Evolutionary conservation across 2,113 vertebrate species (phyloP).

Genomic region (Hiodon tergisus): DNA sequence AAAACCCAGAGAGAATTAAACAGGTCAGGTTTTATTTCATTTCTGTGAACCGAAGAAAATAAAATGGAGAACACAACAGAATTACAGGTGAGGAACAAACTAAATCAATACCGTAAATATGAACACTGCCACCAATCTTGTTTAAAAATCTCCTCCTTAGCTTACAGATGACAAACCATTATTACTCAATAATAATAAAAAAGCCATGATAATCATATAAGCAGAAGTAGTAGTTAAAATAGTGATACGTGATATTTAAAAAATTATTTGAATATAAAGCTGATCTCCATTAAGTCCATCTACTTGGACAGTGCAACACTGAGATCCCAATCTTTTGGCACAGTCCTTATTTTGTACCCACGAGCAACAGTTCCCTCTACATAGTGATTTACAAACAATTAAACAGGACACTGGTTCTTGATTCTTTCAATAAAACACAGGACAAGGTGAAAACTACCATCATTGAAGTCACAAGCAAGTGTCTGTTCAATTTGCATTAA

Average conservation of each 20-base stretch:
- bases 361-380: constrained; percentile 55
- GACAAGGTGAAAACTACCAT: constrained; percentile 8
- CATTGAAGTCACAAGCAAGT: constrained; percentile 38
- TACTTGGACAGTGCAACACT: constrained; percentile 66
- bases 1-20: not conserved
- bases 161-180: constrained; percentile 60
- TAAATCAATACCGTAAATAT: constrained; percentile 68
- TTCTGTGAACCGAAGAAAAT: constrained; percentile 71
- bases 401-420: constrained; percentile 37
- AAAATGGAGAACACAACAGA: constrained; percentile 71
- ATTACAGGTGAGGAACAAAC: constrained; percentile 65
- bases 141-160: constrained; percentile 60
- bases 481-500: constrained; percentile 46
- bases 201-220: constrained; percentile 63
- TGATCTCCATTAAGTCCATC: constrained; percentile 53
- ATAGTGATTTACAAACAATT: constrained; percentile 43
- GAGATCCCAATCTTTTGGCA: constrained; percentile 57
- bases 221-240: constrained; percentile 65
- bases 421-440: not conserved
- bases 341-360: constrained; percentile 53
- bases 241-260: constrained; percentile 70
- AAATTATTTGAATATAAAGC: constrained; percentile 61
- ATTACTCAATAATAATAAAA: constrained; percentile 57
- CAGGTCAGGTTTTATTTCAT: constrained; percentile 60
- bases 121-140: constrained; percentile 67